These are phyloP conservation scores for Vultur gryphus DNA, from an alignment of 2,797 vertebrate species.

Conservation along the genomic window DNA sequence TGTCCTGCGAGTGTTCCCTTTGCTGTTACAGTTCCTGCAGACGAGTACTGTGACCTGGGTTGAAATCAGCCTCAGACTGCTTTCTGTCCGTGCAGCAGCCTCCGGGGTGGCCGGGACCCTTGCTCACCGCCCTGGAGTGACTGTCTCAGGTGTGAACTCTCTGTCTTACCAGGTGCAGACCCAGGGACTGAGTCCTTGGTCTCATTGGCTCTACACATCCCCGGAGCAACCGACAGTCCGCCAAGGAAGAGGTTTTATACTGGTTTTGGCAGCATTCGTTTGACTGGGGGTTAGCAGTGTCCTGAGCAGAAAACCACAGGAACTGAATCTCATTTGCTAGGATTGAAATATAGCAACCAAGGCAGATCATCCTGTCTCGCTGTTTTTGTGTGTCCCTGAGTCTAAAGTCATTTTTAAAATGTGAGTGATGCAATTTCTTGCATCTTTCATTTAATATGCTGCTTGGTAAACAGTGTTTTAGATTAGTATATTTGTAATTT, in stretches of 20 bases:
- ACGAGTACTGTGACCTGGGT: background rate
- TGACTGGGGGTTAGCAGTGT: constrained; percentile 31
- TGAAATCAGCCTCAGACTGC: background rate
- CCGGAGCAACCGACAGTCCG: background rate
- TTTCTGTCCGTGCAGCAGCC: background rate
- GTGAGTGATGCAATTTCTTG: constrained; percentile 77
- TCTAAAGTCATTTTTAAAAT: constrained; percentile 78
- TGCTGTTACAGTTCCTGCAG: background rate
- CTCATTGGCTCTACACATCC: fast-evolving
- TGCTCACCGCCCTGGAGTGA: background rate
- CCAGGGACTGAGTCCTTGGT: background rate
- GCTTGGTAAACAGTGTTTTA: constrained; percentile 79
- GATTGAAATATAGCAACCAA: constrained; percentile 58
- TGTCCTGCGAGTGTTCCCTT: background rate
- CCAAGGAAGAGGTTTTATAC: background rate
- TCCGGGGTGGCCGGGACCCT: fast-evolving
- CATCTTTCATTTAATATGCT: constrained; percentile 79
- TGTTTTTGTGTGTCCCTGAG: constrained; percentile 68
- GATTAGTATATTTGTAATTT: constrained; percentile 83
- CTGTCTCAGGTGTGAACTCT: background rate
- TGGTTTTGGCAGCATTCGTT: constrained; percentile 11
- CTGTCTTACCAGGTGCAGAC: background rate
- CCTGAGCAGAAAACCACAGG: constrained; percentile 54
- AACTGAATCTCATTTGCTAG: constrained; percentile 57
- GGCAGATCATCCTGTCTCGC: constrained; percentile 44